Conservation (phyloP, 2,113 vertebrate genomes). For the Oncorhynchus keta region DNA sequence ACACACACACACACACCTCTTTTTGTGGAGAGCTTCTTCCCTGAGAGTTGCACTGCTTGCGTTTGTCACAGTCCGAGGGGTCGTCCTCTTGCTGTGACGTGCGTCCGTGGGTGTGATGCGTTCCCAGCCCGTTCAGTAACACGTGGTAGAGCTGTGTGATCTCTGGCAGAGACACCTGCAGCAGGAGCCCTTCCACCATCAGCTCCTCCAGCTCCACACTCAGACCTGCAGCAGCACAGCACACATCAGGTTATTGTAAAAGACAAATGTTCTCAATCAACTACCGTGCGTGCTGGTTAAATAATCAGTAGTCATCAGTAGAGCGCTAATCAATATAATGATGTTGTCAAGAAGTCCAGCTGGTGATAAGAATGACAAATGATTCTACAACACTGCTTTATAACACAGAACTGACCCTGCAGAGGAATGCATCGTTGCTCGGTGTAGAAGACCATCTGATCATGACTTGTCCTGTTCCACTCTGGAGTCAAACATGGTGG, state of each 20-base stretch:
- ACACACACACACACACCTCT: slow-evolving; percentile 48
- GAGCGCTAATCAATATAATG: too few relatives aligned
- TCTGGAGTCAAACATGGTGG: slow-evolving; percentile 75
- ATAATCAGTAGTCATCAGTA: too few relatives aligned
- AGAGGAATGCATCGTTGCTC: slow-evolving; percentile 88
- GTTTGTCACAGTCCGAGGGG: slow-evolving; percentile 63
- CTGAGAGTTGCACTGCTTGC: slow-evolving; percentile 62
- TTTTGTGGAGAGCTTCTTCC: slow-evolving; percentile 47
- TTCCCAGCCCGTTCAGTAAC: slow-evolving; percentile 77
- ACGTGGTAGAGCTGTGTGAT: slow-evolving; percentile 85
- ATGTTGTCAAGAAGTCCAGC: too few relatives aligned
- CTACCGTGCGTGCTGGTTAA: too few relatives aligned
- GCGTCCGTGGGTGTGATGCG: slow-evolving; percentile 55
- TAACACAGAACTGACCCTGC: slow-evolving; percentile 75
- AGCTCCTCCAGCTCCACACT: slow-evolving; percentile 86
- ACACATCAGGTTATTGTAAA: background rate
- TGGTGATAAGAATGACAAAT: background rate
- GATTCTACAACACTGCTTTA: background rate
- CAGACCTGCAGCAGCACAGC: slow-evolving; percentile 69
- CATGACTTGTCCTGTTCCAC: slow-evolving; percentile 81
- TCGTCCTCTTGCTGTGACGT: slow-evolving; percentile 40
- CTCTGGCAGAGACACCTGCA: slow-evolving; percentile 90
- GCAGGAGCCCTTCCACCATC: slow-evolving; percentile 93
- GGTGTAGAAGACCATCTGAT: slow-evolving; percentile 83
- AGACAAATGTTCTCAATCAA: too few relatives aligned